A percentile compares a stretch with the other conserved stretches of the same genome.
Evolutionary conservation across 1,140 invertebrate species (phyloP).

Genomic region (Philopotamus ludificatus): DNA sequence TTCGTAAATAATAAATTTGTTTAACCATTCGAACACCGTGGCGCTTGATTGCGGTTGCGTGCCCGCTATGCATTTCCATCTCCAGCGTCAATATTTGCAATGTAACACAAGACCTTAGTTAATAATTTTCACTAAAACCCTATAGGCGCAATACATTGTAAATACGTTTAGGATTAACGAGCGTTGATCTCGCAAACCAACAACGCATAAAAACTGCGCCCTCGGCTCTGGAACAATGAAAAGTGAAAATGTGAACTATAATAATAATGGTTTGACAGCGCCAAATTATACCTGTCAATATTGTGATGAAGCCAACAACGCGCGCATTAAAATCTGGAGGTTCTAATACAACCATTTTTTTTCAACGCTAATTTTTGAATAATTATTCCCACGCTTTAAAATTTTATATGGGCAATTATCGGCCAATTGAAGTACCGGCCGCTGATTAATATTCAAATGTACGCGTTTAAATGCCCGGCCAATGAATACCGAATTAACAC

Average conservation of each 20-base stretch:
- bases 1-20: too few species aligned
- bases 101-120: too few species aligned
- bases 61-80: too few species aligned
- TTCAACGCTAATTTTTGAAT: neutral
- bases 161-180: too few species aligned
- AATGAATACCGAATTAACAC: neutral
- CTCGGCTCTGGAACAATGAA: neutral
- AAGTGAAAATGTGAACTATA: neutral
- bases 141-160: too few species aligned
- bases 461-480: neutral
- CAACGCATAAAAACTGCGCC: too few species aligned
- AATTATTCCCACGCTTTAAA: neutral
- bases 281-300: neutral
- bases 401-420: neutral
- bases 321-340: too few species aligned
- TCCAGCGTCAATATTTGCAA: too few species aligned
- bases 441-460: neutral
- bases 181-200: too few species aligned
- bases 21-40: too few species aligned
- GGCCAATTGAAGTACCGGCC: neutral
- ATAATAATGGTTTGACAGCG: neutral
- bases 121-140: too few species aligned
- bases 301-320: neutral
- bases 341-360: neutral
- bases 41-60: too few species aligned